Percentiles rank a stretch among this genome's conserved stretches.
phyloP scores from a whole-genome alignment of 2,888 invertebrate species.

The Nebria salina region DNA sequence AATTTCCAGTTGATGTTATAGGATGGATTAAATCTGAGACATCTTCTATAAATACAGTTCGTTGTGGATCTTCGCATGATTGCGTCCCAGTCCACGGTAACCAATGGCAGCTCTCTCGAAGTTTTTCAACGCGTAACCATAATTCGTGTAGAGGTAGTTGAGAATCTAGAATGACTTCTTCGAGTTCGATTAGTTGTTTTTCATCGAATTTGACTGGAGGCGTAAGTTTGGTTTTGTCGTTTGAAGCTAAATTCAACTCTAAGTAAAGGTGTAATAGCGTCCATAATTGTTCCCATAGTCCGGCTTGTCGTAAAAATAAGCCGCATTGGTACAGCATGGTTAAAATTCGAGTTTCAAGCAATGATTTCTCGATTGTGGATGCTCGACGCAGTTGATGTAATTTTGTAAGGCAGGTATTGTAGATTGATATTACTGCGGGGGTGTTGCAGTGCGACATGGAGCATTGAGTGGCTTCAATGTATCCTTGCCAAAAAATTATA shows the following conservation, averaged over 20 bases:
- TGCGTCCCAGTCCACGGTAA: constrained; percentile 66
- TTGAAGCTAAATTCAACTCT: constrained; percentile 70
- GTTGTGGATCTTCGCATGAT: constrained; percentile 71
- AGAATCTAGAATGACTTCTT: constrained; percentile 69
- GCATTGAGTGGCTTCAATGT: constrained; percentile 65
- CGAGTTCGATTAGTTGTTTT: constrained; percentile 67
- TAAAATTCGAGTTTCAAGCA: constrained; percentile 60
- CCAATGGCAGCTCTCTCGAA: constrained; percentile 79
- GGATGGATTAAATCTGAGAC: constrained; percentile 76
- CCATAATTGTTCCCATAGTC: constrained; percentile 80
- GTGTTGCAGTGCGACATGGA: constrained; percentile 73
- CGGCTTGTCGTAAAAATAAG: constrained; percentile 74
- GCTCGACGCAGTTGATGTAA: constrained; percentile 61
- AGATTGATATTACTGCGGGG: constrained; percentile 68
- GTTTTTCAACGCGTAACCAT: constrained; percentile 79
- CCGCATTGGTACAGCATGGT: constrained; percentile 66
- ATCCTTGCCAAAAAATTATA: constrained; percentile 65
- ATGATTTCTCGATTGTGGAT: constrained; percentile 56
- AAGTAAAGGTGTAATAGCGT: constrained; percentile 75
- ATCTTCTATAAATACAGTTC: constrained; percentile 72
- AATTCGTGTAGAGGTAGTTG: constrained; percentile 77
- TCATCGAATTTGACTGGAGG: constrained; percentile 59
- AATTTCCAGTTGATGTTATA: constrained; percentile 67
- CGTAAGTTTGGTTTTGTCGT: constrained; percentile 54
- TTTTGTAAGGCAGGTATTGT: constrained; percentile 64